Conservation (phyloP, 2,888 invertebrate genomes). For the Drosophila mayaguana region DNA sequence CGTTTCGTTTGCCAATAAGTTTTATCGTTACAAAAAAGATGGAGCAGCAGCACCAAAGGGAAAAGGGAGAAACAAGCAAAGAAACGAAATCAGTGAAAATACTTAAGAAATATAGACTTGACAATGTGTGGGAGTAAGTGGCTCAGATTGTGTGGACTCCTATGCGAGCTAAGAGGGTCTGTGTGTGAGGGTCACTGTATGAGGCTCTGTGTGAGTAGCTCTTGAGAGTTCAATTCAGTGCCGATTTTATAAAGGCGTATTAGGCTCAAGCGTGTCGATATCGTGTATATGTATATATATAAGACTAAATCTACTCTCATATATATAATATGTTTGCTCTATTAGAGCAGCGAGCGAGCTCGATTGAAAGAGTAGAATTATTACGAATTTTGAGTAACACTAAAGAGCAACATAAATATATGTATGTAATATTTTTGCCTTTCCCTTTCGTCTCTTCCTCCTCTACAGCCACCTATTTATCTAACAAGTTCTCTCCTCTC, state of each 20-base stretch:
- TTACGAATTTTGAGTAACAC: background rate
- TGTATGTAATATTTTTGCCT: background rate
- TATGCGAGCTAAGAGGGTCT: too few species aligned
- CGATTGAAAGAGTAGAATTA: background rate
- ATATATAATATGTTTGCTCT: background rate
- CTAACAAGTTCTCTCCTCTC: too few species aligned
- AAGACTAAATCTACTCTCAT: background rate
- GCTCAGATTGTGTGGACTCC: background rate
- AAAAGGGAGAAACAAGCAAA: conserved; percentile 6
- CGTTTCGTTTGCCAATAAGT: conserved; percentile 61
- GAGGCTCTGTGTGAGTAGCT: background rate
- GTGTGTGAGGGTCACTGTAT: background rate
- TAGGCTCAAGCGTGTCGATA: background rate
- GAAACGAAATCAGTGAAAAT: conserved; percentile 46
- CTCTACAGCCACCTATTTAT: background rate
- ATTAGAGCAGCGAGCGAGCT: background rate
- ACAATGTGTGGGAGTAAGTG: background rate
- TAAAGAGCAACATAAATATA: background rate
- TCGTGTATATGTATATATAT: background rate
- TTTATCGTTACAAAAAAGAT: conserved; percentile 65
- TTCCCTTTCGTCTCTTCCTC: too few species aligned
- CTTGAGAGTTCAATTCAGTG: conserved; percentile 14
- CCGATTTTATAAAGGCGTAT: background rate
- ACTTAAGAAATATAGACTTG: conserved; percentile 13
- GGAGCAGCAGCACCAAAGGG: conserved; percentile 28